Conservation (phyloP, 1,140 invertebrate species). For the Atta texana region DNA sequence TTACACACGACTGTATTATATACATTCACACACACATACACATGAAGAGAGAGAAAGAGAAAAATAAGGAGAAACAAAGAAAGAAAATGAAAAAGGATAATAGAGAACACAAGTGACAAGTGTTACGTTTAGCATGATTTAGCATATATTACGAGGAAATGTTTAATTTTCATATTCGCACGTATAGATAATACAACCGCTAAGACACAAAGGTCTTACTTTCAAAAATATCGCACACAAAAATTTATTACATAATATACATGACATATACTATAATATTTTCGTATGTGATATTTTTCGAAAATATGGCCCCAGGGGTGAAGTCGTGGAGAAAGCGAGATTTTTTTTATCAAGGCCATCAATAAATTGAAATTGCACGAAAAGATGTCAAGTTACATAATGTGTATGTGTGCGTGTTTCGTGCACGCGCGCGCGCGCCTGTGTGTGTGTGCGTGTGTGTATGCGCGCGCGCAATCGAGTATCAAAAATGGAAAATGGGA, state of each 20-base stretch:
- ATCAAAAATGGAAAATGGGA: constrained; percentile 67
- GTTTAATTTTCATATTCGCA: constrained; percentile 49
- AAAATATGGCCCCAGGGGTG: too few relatives aligned
- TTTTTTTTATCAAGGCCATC: constrained; percentile 47
- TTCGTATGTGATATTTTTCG: too few relatives aligned
- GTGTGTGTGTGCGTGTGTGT: background rate
- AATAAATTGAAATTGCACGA: constrained; percentile 42
- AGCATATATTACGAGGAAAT: background rate
- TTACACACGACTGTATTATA: constrained; percentile 14
- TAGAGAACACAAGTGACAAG: background rate
- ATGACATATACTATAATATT: too few relatives aligned
- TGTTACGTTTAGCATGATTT: constrained; percentile 34
- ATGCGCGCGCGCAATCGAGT: constrained; percentile 29
- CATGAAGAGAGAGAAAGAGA: constrained; percentile 2
- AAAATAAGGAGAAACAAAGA: constrained; percentile 24
- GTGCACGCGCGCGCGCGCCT: too few relatives aligned
- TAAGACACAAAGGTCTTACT: background rate
- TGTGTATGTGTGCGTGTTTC: background rate
- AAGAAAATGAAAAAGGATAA: background rate
- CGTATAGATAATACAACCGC: background rate
- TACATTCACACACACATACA: background rate
- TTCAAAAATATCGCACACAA: too few relatives aligned
- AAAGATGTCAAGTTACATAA: constrained; percentile 38
- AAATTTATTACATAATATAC: too few relatives aligned
- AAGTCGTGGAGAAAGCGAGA: constrained; percentile 52